A percentile compares a stretch with the other conserved stretches of the same genome.
phyloP scores from a whole-genome alignment of 2,113 vertebrate species.

The Myxocyprinus asiaticus region DNA sequence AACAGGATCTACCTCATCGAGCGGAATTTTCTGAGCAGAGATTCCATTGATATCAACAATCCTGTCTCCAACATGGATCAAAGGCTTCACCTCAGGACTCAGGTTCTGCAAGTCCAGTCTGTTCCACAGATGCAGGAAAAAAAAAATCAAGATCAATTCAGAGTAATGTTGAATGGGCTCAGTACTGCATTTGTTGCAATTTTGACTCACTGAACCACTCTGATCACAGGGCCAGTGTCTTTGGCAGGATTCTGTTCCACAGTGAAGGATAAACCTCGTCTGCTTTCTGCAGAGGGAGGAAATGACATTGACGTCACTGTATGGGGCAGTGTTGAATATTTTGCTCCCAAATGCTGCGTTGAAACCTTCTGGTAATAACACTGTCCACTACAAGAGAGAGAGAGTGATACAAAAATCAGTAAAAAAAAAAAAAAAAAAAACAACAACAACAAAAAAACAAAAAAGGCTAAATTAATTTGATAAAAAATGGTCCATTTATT shows the following conservation, averaged over 20 bases:
- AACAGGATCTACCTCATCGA: slow-evolving; percentile 81
- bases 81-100: slow-evolving; percentile 85
- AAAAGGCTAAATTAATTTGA: no score
- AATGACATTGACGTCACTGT: slow-evolving; percentile 92
- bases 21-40: slow-evolving; percentile 82
- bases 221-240: slow-evolving; percentile 78
- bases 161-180: background rate
- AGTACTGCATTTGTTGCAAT: background rate
- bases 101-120: slow-evolving; percentile 83
- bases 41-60: slow-evolving; percentile 94
- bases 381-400: slow-evolving; percentile 74
- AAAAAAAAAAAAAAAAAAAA: background rate
- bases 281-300: slow-evolving; percentile 79
- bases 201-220: slow-evolving; percentile 84
- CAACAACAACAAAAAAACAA: no score
- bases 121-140: slow-evolving; percentile 15
- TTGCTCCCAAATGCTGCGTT: slow-evolving; percentile 72
- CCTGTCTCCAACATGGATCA: slow-evolving; percentile 86
- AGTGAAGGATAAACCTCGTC: slow-evolving; percentile 80
- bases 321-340: slow-evolving; percentile 79
- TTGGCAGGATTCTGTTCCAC: slow-evolving; percentile 75
- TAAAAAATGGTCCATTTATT: background rate
- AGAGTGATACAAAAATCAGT: background rate
- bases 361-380: slow-evolving; percentile 86
- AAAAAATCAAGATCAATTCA: background rate